Evolutionary conservation across 2,113 vertebrate species (phyloP).

Genomic region (Saguinus midas): DNA sequence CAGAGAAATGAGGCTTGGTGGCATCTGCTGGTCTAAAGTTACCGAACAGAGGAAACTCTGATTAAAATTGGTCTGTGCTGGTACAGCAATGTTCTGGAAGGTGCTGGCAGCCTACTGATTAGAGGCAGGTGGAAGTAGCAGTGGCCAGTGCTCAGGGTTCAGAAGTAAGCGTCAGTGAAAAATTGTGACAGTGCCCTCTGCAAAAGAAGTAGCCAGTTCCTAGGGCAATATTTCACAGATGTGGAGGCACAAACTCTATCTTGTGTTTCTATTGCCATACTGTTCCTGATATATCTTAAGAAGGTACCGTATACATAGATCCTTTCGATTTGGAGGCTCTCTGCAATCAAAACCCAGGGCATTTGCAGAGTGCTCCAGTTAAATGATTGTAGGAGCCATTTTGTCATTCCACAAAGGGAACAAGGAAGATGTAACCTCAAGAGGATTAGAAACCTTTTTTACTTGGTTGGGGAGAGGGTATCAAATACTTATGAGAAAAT

Average conservation of each 20-base stretch:
- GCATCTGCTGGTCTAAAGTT: not conserved
- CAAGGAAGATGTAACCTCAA: not conserved
- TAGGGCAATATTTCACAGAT: not conserved
- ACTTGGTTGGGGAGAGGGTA: not conserved
- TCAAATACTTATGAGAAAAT: not conserved
- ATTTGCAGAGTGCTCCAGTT: not conserved
- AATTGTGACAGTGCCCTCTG: not conserved
- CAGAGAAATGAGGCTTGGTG: not conserved
- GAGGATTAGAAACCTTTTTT: not conserved
- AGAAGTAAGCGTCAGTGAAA: not conserved
- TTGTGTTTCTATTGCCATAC: not conserved
- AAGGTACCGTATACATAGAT: not conserved
- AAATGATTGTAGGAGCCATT: not conserved
- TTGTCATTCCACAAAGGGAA: not conserved
- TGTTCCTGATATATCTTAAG: not conserved
- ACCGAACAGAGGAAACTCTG: not conserved
- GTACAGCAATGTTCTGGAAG: slow-evolving; percentile 20
- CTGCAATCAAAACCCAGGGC: not conserved
- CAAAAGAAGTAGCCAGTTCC: not conserved
- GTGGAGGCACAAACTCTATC: not conserved
- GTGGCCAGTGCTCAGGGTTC: not conserved
- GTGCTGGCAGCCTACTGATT: not conserved
- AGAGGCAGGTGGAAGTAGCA: not conserved
- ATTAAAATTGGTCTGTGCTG: slow-evolving; percentile 13
- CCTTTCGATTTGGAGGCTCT: not conserved